phyloP scores from a whole-genome alignment of 2,113 vertebrate species.

The Peromyscus leucopus region DNA sequence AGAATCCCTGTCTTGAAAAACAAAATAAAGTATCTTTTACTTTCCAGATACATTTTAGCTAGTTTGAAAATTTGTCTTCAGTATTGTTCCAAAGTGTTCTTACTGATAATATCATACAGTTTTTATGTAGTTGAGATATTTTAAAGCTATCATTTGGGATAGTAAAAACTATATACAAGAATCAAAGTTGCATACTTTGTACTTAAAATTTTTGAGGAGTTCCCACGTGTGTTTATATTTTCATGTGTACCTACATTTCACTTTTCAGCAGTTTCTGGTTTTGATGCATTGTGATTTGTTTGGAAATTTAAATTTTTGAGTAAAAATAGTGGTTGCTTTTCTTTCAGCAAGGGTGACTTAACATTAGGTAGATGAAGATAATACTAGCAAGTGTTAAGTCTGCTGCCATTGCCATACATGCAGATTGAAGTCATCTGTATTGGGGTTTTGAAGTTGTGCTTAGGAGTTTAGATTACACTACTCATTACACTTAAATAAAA shows the following conservation, averaged over 20 bases:
- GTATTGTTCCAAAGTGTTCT: conserved; percentile 13
- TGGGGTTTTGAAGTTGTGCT: neutral
- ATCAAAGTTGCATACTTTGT: neutral
- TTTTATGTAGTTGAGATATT: conserved; percentile 36
- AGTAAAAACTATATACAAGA: neutral
- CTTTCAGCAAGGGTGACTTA: conserved; percentile 20
- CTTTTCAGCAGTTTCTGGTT: neutral
- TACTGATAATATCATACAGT: neutral
- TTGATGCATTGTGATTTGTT: neutral
- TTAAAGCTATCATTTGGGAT: neutral
- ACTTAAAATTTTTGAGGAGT: neutral
- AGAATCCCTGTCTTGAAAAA: neutral
- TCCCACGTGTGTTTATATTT: neutral
- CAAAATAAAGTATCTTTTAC: conserved; percentile 2
- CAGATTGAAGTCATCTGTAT: neutral
- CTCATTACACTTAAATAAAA: neutral
- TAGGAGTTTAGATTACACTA: conserved; percentile 26
- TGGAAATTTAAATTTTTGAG: conserved; percentile 44
- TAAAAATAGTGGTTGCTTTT: neutral
- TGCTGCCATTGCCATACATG: conserved; percentile 1
- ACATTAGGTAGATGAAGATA: neutral
- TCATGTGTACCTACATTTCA: neutral
- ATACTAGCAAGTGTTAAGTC: neutral
- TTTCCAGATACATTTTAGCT: conserved; percentile 2
- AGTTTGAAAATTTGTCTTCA: neutral